Base-by-base conservation (phyloP, 2,888 invertebrate genomes). In the Melieria omissa region DNA sequence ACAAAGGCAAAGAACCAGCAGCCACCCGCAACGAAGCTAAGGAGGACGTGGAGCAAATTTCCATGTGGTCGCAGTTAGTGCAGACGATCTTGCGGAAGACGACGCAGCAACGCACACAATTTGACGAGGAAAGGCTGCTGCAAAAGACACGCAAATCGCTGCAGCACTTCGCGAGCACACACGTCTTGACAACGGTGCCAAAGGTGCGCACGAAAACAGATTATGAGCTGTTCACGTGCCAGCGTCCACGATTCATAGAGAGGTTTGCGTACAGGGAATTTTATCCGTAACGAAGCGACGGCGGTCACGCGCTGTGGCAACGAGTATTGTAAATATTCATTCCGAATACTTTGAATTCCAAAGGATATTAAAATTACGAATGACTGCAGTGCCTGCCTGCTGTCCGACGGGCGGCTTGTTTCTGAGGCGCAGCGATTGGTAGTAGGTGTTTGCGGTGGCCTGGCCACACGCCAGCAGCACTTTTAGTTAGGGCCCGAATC, bases 211-310 rank as follows among this genome's bases (percentile, higher is more conserved):
- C 55, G 46, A 47, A 29, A 10, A 42, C 88, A 57, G 90, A 91
- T 81, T 94, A 91, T 85, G 90, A 93, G 73, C 82, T 93, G 12
- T 88, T 97, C 70, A 90, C 92, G 62, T 96, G 97, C 79, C 92
- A 92, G 65, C 93, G 94, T 3, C 95, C 94, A 71, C 92, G 77
- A 8, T 86, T 81, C 65, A 79, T 82, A 5, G 85, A 85, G 58
- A 74, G 75, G 58, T 83, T 86, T 65, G 83, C 86, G 62, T 85
- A 84, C 73, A 83, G 85, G 6, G 84, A 84, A 54, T 82, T 77
- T 62, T 84, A 84, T 77, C 84, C 84, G 47, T 78, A 74, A 74
- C 73, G 60, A 8, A 6, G 41, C 12, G 41, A 52, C 49, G 4
- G 4, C n/a, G 41, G 14, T 47, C 10, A 45, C 7, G 41, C 47